These are phyloP conservation scores for Theristicus caerulescens DNA, from an alignment of 2,113 vertebrate genomes.

Conservation along the genomic window DNA sequence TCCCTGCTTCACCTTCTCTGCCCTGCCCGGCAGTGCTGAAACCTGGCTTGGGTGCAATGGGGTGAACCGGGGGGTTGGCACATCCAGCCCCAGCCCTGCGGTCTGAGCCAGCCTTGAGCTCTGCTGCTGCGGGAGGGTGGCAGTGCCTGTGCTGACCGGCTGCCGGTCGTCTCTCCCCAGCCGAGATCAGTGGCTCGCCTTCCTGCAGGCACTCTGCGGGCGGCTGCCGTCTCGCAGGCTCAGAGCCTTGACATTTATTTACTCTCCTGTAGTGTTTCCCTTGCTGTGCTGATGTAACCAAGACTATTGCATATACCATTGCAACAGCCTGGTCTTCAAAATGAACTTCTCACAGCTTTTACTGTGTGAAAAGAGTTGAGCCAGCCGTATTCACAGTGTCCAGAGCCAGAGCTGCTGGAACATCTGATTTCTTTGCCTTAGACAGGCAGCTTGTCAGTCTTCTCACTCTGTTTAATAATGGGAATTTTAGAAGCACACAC, in stretches of 20 bases:
- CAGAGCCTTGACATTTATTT: neutral
- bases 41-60: neutral
- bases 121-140: neutral
- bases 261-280: neutral
- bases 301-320: neutral
- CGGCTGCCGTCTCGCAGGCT: rapidly evolving
- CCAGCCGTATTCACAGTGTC: neutral
- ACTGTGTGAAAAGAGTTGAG: neutral
- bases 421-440: neutral
- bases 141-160: rapidly evolving
- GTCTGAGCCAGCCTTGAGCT: neutral
- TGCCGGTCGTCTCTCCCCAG: rapidly evolving
- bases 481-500: neutral
- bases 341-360: neutral
- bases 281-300: neutral
- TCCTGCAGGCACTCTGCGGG: neutral
- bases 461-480: neutral
- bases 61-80: neutral
- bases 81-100: rapidly evolving
- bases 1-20: neutral
- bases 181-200: rapidly evolving
- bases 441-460: neutral
- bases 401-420: neutral
- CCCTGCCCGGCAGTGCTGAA: neutral
- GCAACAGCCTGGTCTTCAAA: neutral